Evolutionary conservation across 2,888 invertebrate species (phyloP).

Genomic region (Anthophora plumipes): DNA sequence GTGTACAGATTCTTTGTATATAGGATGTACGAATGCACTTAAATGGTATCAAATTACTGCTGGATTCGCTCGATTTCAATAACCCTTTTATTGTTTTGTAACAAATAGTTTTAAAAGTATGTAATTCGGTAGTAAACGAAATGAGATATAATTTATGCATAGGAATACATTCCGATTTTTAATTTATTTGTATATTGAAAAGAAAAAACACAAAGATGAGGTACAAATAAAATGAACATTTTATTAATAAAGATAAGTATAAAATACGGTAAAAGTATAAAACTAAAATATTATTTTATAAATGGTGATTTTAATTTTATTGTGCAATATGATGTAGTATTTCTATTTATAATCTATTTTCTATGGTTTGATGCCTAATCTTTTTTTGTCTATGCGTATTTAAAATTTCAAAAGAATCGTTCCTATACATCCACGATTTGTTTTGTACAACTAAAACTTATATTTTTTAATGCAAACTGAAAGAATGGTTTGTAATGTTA

Average conservation of each 20-base stretch:
- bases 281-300: not conserved
- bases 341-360: conserved; percentile 9
- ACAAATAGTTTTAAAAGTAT: not conserved
- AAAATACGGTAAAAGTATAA: conserved; percentile 16
- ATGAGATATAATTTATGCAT: not conserved
- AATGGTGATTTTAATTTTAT: conserved; percentile 28
- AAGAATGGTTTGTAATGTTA: conserved; percentile 19
- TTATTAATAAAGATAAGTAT: conserved; percentile 1
- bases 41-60: conserved; percentile 50
- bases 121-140: not conserved
- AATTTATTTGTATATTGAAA: conserved; percentile 1
- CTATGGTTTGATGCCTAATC: not conserved
- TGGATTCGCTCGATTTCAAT: conserved; percentile 40
- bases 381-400: not conserved
- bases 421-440: too few relatives aligned
- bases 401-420: not conserved
- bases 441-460: not conserved
- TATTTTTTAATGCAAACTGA: not conserved
- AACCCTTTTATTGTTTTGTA: conserved; percentile 11
- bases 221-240: conserved; percentile 12
- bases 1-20: conserved; percentile 49
- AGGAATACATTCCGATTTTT: conserved; percentile 41
- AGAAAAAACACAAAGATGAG: not conserved
- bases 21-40: conserved; percentile 41
- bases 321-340: conserved; percentile 3